Evolutionary conservation across 2,888 invertebrate genomes (phyloP).

Genomic region (Melanostoma mellinum): DNA sequence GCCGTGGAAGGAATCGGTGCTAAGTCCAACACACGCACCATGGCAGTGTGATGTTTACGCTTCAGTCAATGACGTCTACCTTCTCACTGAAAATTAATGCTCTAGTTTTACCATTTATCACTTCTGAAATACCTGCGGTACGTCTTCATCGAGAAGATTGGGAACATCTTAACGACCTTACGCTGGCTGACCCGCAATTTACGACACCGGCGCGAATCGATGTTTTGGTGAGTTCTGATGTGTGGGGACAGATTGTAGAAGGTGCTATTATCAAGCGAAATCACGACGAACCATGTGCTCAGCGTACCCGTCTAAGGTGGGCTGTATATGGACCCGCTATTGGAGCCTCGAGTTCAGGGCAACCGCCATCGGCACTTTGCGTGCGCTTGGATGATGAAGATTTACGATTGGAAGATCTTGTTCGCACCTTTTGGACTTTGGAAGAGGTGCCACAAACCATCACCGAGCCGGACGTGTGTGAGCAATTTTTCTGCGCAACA

Average conservation of each 20-base stretch:
- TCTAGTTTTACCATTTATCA: no score
- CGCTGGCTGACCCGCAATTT: no score
- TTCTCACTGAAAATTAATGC: no score
- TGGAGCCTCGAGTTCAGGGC: neutral
- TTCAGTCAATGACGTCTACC: no score
- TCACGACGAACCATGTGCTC: neutral
- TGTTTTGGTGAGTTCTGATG: no score
- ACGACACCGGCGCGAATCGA: neutral
- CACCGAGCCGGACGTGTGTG: constrained; percentile 29
- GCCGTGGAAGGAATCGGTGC: constrained; percentile 53
- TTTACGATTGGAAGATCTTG: constrained; percentile 37
- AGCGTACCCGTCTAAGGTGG: constrained; percentile 37
- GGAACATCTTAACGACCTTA: no score
- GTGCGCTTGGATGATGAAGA: neutral
- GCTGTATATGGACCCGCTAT: constrained; percentile 31
- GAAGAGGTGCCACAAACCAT: constrained; percentile 34
- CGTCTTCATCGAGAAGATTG: no score
- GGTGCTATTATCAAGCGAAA: no score
- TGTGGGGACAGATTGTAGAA: neutral
- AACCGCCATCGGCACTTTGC: neutral
- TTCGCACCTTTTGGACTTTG: constrained; percentile 49
- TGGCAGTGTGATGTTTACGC: constrained; percentile 24
- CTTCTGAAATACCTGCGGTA: no score
- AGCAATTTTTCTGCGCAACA: constrained; percentile 24
- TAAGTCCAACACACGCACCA: neutral